Evolutionary conservation across 1,140 invertebrate species (phyloP), one percentile per base, ranked within the genome.

Genomic region (Neodiprion lecontei): DNA sequence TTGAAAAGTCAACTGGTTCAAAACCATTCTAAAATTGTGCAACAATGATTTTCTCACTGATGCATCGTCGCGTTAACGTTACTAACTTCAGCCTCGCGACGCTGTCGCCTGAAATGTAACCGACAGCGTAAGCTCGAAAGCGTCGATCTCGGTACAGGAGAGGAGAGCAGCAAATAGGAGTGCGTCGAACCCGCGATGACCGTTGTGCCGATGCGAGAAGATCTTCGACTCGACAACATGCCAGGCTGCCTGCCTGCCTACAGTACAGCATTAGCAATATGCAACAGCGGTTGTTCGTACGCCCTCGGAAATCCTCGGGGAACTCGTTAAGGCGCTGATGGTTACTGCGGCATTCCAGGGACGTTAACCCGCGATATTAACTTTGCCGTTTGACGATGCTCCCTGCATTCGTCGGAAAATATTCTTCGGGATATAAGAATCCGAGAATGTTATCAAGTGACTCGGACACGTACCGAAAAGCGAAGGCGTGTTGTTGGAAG

Each of bases 151-250:
- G 1, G 67, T 21, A 17, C 4, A 68, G 11, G 11, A 68, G 21
- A 12, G 11, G 17, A 40, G 67, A 17, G 10, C 17, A 68, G 11
- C 67, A 40, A 40, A 40, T 40, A 40, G 28, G 67, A 68, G 67
- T 68, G 67, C 67, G 40, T n/a, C 67, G 67, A 68, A 68, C 67
- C 40, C 67, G 11, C 67, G 67, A 11, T 68, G 67, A 68, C 67
- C 67, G 67, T 68, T 68, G 67, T 87, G 87, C 87, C 86, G 85
- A 83, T 86, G 86, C 85, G 80, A 81, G 78, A 79, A 79, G 79
- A 73, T 61, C 68, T 72, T 67, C 53, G 72, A 68, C 69, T 66
- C 53, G 49, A 68, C 72, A 71, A 70, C 65, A 53, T 74, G 28
- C 66, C 48, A 28, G 47, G 67, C 70, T 74, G 61, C 48, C 61